Conservation (phyloP, 2,113 vertebrate genomes). For the Rhinoderma darwinii region DNA sequence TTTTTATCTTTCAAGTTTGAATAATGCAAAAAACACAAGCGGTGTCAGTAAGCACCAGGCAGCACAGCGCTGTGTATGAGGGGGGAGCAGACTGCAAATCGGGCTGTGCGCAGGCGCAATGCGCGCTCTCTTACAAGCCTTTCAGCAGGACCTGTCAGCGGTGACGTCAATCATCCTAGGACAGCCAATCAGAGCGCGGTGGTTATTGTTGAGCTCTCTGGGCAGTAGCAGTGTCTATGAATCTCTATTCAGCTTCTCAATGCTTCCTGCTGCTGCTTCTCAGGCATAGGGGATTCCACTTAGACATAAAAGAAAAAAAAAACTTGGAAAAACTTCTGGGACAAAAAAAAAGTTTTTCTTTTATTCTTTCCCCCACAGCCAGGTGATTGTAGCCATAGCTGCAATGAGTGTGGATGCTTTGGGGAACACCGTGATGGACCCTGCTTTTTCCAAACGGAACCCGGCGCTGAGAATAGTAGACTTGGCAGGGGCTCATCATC, state of each 20-base stretch:
- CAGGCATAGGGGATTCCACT: constrained; percentile 84
- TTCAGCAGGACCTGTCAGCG: constrained; percentile 84
- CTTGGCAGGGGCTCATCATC: constrained; percentile 83
- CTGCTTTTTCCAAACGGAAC: constrained; percentile 88
- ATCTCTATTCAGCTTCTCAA: constrained; percentile 88
- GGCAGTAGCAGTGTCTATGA: constrained; percentile 81
- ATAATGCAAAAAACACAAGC: constrained; percentile 15
- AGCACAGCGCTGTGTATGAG: not conserved
- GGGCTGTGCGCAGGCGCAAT: constrained; percentile 79
- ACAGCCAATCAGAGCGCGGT: constrained; percentile 83
- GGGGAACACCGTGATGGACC: constrained; percentile 86
- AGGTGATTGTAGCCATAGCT: constrained; percentile 87
- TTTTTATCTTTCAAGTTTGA: not conserved
- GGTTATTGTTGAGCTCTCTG: constrained; percentile 88
- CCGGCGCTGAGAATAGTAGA: constrained; percentile 90
- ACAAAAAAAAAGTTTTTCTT: constrained; percentile 68
- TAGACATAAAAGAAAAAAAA: constrained; percentile 73
- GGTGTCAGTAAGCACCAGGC: constrained; percentile 9
- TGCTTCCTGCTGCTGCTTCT: constrained; percentile 87
- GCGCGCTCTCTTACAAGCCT: constrained; percentile 73
- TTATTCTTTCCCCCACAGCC: constrained; percentile 85
- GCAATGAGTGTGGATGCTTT: constrained; percentile 85
- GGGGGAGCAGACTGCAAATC: constrained; percentile 50
- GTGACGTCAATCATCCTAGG: constrained; percentile 84
- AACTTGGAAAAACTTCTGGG: constrained; percentile 62